Conservation (phyloP, 1,140 invertebrate species). For the Drosophila setifemur region DNA sequence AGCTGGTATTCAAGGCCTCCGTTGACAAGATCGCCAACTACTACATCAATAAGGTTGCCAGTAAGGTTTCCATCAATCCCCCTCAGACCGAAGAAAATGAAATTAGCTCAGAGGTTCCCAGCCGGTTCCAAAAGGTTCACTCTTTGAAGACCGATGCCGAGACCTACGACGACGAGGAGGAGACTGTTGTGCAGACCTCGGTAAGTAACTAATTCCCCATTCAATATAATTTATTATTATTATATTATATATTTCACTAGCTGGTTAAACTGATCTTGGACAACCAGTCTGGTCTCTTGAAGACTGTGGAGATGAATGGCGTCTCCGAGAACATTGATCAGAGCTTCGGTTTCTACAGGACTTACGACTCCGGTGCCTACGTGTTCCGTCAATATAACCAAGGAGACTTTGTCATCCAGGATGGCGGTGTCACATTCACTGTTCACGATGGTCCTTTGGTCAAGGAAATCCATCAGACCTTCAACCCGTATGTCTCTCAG, state of each 20-base stretch:
- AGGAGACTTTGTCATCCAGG: conserved; percentile 79
- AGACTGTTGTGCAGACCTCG: conserved; percentile 53
- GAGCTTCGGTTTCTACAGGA: conserved; percentile 90
- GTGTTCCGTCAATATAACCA: conserved; percentile 88
- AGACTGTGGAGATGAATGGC: conserved; percentile 84
- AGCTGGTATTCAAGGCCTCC: conserved; percentile 87
- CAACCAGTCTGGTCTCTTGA: conserved; percentile 82
- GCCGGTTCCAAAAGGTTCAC: neutral
- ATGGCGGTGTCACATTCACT: conserved; percentile 83
- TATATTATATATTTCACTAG: neutral
- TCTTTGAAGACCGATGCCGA: neutral
- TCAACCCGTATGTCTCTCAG: conserved; percentile 91
- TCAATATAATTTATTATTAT: neutral
- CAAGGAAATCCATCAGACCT: conserved; percentile 91
- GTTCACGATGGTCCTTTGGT: conserved; percentile 87
- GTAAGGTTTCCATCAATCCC: neutral
- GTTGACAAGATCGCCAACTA: conserved; percentile 56
- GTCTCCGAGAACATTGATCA: conserved; percentile 83
- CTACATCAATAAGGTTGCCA: conserved; percentile 42
- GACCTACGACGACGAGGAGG: conserved; percentile 24
- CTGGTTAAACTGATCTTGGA: conserved; percentile 47
- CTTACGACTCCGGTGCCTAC: conserved; percentile 92
- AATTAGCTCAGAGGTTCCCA: neutral
- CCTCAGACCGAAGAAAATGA: neutral
- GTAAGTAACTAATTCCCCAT: conserved; percentile 6